Percentiles rank a stretch among this genome's conserved stretches.
Evolutionary conservation across 2,113 vertebrate species (phyloP).

Genomic region (Grammomys surdaster): DNA sequence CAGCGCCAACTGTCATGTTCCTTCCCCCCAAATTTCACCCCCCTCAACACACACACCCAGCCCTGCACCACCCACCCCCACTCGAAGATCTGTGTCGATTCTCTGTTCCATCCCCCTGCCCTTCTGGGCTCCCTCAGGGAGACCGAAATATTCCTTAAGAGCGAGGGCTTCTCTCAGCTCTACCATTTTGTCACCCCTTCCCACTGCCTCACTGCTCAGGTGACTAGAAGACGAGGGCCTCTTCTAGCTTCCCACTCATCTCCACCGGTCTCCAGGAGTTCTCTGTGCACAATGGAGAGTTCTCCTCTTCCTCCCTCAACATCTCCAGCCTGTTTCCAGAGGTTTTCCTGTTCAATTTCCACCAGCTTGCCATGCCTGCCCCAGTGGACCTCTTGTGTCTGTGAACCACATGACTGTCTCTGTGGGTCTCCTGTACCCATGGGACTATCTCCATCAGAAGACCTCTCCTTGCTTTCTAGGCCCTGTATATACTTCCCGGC

Average conservation of each 20-base stretch:
- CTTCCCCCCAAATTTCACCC: constrained; percentile 76
- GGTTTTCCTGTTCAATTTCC: neutral
- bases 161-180: constrained; percentile 19
- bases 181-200: neutral
- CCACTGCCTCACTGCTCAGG: neutral
- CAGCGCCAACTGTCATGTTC: constrained; percentile 82
- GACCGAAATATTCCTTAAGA: neutral
- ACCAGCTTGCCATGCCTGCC: neutral
- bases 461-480: neutral
- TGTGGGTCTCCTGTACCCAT: neutral
- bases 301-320: neutral
- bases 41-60: constrained; percentile 52
- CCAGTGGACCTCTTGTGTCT: constrained; percentile 28
- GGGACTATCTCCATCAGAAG: neutral
- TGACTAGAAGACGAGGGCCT: neutral
- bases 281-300: neutral
- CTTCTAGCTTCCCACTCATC: neutral
- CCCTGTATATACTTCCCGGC: neutral
- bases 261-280: neutral
- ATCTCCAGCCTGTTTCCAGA: neutral
- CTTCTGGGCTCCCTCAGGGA: constrained; percentile 33
- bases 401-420: neutral
- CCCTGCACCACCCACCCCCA: constrained; percentile 73
- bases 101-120: constrained; percentile 43
- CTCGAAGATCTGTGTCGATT: constrained; percentile 61